Conservation (phyloP, 2,113 vertebrate genomes). For the Recurvirostra avosetta region DNA sequence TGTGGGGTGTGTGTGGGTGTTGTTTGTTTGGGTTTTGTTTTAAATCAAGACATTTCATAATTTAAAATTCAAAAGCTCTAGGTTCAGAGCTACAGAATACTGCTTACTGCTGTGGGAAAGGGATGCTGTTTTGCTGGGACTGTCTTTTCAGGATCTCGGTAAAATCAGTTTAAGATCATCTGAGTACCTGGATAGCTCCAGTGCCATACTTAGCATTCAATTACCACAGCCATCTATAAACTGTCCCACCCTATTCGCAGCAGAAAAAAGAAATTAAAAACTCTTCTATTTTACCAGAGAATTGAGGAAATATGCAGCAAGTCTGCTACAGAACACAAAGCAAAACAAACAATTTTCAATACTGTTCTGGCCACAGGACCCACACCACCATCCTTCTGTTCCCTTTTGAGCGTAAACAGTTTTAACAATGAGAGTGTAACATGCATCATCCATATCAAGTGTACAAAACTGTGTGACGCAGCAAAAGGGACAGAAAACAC, state of each 20-base stretch:
- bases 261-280: not conserved
- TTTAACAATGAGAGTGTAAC: conserved; percentile 57
- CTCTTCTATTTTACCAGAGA: not conserved
- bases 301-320: not conserved
- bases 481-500: conserved; percentile 28
- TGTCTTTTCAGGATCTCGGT: not conserved
- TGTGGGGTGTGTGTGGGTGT: not conserved
- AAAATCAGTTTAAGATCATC: not conserved
- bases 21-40: not conserved
- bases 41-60: not conserved
- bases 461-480: conserved; percentile 33
- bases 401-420: conserved; percentile 14
- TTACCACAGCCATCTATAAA: not conserved
- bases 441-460: conserved; percentile 29
- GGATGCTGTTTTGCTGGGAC: not conserved
- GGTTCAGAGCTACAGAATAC: not conserved
- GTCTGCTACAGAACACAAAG: not conserved
- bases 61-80: not conserved
- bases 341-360: not conserved
- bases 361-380: not conserved
- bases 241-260: not conserved
- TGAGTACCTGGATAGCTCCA: not conserved
- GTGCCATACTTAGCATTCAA: not conserved
- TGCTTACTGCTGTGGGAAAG: not conserved
- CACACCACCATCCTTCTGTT: not conserved